Base-by-base conservation (phyloP, 2,113 vertebrate species). In the Chamaea fasciata region DNA sequence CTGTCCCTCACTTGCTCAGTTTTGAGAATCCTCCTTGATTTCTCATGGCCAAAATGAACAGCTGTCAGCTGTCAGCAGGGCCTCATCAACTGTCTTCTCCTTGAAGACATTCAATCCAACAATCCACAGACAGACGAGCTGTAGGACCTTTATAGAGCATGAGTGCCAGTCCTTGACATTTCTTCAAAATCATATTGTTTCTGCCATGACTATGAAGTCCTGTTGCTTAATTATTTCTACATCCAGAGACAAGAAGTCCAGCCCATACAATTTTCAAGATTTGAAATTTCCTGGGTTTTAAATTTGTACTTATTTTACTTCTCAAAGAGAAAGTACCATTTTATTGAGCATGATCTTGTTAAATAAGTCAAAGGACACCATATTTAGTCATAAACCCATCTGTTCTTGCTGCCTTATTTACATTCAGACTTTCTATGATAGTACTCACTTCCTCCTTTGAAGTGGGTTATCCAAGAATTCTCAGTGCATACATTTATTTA, bases 121-220 rank as follows among this genome's bases (percentile, higher is more conserved):
- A 50, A 5, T 64, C n/a, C 49, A 49, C 14, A 27, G 27, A 30
- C 26, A 89, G 62, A 64, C 0, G 3, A 82, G 19, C 62, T 75
- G 13, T 24, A 71, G 31, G 26, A 74, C 10, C 28, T 80, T 49
- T 49, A 53, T 0, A 31, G 33, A 53, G 8, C 11, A 1, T 15
- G 62, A 69, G 15, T 23, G 23, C 7, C 68, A 85, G 19, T 60
- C 44, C 28, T 83, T 0, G 5, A 28, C 0, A 0, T 71, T 28
- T 30, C 22, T 82, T 91, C 84, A 71, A 44, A 75, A 52, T 31
- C 27, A 12, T 41, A n/a, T 10, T 31, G 41, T 10, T 46, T 44
- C 57, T 78, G 30, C 18, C 33, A 15, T 16, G 31, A 28, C 18
- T 69, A 0, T 23, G 62, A 37, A 9, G 41, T 56, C 12, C 70